A percentile compares a stretch with the other conserved stretches of the same genome.
Conservation (phyloP, 2,113 vertebrate genomes). For the Dolichotis patagonum region DNA sequence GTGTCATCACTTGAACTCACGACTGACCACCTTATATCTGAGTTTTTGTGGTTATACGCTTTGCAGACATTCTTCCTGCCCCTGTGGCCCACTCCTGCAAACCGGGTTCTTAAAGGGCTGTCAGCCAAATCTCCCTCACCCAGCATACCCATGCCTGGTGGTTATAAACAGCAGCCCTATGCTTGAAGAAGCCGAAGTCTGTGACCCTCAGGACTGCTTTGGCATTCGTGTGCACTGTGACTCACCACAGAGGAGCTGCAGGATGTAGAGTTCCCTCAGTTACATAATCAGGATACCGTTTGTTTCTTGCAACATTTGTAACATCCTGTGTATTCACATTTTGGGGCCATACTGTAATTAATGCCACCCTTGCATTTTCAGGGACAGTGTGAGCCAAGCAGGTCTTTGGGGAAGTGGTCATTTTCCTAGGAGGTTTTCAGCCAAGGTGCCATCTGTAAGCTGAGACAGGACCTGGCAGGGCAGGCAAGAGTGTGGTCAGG, state of each 20-base stretch:
- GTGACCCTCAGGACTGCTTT: neutral
- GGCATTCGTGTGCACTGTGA: neutral
- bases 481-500: no score
- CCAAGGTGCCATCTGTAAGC: neutral
- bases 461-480: neutral
- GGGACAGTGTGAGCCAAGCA: neutral
- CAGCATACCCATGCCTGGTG: neutral
- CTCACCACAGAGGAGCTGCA: neutral
- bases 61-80: neutral
- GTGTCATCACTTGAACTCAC: neutral
- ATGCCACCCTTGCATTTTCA: neutral
- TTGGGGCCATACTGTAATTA: neutral
- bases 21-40: neutral
- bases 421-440: neutral
- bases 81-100: neutral
- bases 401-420: neutral
- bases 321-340: neutral
- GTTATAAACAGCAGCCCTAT: neutral
- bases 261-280: neutral
- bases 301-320: neutral
- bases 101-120: neutral
- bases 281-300: fast-evolving
- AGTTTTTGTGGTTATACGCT: neutral
- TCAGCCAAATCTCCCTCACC: neutral
- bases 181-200: neutral